Evolutionary conservation across 1,140 invertebrate genomes (phyloP), one percentile per base, ranked within the genome.

Genomic region (Saccostrea cuccullata): DNA sequence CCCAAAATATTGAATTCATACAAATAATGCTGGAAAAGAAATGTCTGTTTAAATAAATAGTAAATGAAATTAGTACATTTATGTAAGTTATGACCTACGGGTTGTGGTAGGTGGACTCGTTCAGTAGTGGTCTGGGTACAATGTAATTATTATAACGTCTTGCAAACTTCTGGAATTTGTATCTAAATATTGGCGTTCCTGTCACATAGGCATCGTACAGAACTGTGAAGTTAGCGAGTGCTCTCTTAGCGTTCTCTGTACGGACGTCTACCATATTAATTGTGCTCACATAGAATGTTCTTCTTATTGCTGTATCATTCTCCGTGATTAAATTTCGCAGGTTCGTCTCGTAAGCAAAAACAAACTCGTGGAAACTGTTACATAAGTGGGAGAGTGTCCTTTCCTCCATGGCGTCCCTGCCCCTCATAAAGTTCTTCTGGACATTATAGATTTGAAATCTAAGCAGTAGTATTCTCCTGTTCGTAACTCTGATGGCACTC

Each of bases 361-460:
- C 85, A 88, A 89, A 91, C 55, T 90, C 90, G n/a, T 91, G 88
- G 60, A 92, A 93, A 17, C 90, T 91, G n/a, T 88, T 85, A n/a
- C 89, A 88, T 5, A 93, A 40, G 73, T 89, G 85, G 12, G 77
- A 86, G 17, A 92, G 86, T 26, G 92, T 92, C 56, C 91, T 83
- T 86, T 93, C 92, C 23, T 92, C 92, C 92, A 92, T 92, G 0
- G 91, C 92, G 60, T 92, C 89, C 15, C 91, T 73, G 1, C 60
- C 88, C 36, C 91, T 73, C 30, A 92, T 87, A 85, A 93, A 93
- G 85, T 92, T 92, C 60, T 91, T 91, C 60, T 87, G 77, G 0
- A 92, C 58, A 30, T 89, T 88, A 58, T 90, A 92, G 17, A 83
- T 86, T 73, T 93, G 92, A 64, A 89, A 93, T 36, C 82, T 82